Evolutionary conservation across 2,113 vertebrate species (phyloP).

Genomic region (Heterotis niloticus): DNA sequence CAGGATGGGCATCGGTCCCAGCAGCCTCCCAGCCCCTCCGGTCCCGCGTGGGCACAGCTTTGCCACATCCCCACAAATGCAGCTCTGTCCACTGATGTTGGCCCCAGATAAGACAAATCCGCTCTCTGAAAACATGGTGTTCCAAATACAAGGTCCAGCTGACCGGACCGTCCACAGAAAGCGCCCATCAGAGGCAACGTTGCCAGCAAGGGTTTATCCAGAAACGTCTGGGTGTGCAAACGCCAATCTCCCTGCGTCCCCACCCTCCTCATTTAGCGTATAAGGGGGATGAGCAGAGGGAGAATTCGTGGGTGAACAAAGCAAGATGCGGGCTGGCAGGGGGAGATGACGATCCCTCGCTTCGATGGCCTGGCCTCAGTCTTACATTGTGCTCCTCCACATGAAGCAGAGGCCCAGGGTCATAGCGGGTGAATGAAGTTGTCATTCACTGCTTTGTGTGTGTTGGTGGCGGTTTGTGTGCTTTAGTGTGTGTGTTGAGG

Average conservation of each 20-base stretch:
- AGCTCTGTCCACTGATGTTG: background rate
- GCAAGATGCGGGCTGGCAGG: background rate
- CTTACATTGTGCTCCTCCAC: background rate
- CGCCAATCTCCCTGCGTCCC: background rate
- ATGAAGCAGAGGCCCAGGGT: background rate
- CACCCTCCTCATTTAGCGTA: background rate
- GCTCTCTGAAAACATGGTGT: background rate
- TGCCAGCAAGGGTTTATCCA: background rate
- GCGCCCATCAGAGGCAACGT: background rate
- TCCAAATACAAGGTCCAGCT: background rate
- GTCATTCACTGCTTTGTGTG: background rate
- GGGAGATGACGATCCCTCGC: background rate
- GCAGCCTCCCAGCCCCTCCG: constrained; percentile 36
- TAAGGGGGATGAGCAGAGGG: background rate
- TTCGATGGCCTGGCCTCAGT: background rate
- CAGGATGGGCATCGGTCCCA: constrained; percentile 39
- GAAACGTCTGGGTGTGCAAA: too few relatives aligned
- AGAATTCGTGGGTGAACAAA: background rate
- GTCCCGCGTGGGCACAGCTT: constrained; percentile 28
- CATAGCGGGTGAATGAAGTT: constrained; percentile 9
- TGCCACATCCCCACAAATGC: background rate
- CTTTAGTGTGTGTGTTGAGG: too few relatives aligned
- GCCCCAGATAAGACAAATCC: background rate
- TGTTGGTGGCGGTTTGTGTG: too few relatives aligned
- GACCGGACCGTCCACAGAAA: background rate